Evolutionary conservation across 2,113 vertebrate genomes (phyloP).

Genomic region (Dryoscopus gambensis): DNA sequence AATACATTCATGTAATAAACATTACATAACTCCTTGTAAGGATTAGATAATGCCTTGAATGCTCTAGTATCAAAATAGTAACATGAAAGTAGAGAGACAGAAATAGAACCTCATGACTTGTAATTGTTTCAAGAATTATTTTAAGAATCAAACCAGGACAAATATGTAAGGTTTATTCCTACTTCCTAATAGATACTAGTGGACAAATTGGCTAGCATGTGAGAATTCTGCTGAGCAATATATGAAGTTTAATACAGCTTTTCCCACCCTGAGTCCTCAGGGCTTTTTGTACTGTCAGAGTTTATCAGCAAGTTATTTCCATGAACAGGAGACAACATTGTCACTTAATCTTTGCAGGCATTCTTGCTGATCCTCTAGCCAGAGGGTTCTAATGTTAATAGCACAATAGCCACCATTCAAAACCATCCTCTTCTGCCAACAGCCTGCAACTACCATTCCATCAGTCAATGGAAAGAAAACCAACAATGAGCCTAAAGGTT

Average conservation of each 20-base stretch:
- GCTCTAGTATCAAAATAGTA: background rate
- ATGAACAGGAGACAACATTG: conserved; percentile 49
- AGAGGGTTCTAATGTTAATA: conserved; percentile 12
- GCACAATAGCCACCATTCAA: conserved; percentile 74
- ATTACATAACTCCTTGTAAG: background rate
- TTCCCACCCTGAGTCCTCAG: background rate
- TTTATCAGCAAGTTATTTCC: conserved; percentile 23
- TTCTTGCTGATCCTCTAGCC: conserved; percentile 54
- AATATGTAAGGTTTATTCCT: background rate
- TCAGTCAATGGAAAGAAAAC: conserved; percentile 30
- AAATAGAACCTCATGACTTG: background rate
- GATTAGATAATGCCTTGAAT: background rate
- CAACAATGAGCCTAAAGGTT: conserved; percentile 24
- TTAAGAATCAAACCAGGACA: background rate
- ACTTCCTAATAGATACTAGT: background rate
- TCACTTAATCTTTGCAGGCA: conserved; percentile 45
- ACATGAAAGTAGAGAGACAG: background rate
- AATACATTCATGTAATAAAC: background rate
- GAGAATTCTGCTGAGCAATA: background rate
- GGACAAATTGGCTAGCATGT: background rate
- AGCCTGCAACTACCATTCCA: conserved; percentile 61
- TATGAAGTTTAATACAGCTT: background rate
- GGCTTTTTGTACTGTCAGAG: conserved; percentile 19
- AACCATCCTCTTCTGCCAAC: conserved; percentile 26
- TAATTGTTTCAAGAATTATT: background rate